Conservation (phyloP, 2,888 invertebrate genomes). For the Neuroscelio doddi region DNA sequence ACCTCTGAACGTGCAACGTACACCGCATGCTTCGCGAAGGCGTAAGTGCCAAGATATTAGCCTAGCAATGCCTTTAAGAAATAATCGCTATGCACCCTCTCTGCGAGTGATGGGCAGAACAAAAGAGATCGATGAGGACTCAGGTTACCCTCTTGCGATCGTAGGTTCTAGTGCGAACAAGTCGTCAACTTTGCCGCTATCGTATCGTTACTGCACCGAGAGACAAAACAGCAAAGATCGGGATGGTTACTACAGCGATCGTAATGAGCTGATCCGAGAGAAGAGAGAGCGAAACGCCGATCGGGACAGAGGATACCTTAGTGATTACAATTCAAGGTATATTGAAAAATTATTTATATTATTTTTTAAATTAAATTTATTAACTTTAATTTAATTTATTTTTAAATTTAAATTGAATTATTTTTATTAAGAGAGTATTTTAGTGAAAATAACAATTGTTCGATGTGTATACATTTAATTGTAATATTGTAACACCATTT, state of each 20-base stretch:
- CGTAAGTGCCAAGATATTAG: conserved; percentile 77
- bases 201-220: conserved; percentile 79
- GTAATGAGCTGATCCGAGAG: conserved; percentile 86
- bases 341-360: conserved; percentile 15
- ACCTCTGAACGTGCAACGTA: conserved; percentile 87
- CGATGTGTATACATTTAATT: too few species aligned
- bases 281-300: conserved; percentile 80
- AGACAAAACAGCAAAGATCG: conserved; percentile 79
- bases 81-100: conserved; percentile 43
- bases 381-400: too few species aligned
- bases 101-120: conserved; percentile 36
- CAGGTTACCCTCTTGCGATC: conserved; percentile 45
- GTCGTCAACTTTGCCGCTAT: conserved; percentile 87
- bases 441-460: too few species aligned
- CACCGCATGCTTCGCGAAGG: conserved; percentile 88
- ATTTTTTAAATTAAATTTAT: too few species aligned
- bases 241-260: conserved; percentile 92
- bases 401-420: neutral
- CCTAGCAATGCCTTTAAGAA: conserved; percentile 44
- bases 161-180: conserved; percentile 82
- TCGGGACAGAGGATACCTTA: conserved; percentile 83
- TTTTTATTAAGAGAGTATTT: neutral
- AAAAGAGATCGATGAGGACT: conserved; percentile 44
- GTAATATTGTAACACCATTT: too few species aligned
- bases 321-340: conserved; percentile 86